phyloP scores from a whole-genome alignment of 2,113 vertebrate species.

The Chrysochloris asiatica region DNA sequence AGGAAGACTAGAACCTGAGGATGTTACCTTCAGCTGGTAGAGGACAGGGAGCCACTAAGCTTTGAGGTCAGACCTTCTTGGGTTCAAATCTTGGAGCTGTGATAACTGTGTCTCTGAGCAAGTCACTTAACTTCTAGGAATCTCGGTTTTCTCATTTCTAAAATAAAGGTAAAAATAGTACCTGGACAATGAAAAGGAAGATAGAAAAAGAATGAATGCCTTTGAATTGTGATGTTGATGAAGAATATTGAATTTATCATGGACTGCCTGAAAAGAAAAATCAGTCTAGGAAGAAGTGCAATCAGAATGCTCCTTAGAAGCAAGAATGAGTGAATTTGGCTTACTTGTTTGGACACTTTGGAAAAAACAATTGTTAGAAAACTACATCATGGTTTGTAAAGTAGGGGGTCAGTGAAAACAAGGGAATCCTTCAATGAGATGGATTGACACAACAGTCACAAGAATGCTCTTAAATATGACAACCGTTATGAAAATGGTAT shows the following conservation, averaged over 20 bases:
- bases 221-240: not conserved
- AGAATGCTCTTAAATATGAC: not conserved
- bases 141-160: not conserved
- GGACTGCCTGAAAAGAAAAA: too few relatives aligned
- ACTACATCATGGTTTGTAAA: not conserved
- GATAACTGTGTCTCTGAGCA: not conserved
- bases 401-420: not conserved
- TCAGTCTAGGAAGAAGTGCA: too few relatives aligned
- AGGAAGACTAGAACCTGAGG: not conserved
- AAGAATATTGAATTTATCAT: not conserved
- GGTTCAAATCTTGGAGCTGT: not conserved
- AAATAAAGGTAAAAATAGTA: constrained; percentile 11
- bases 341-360: not conserved
- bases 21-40: not conserved
- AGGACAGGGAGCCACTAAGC: not conserved
- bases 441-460: not conserved
- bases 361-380: not conserved
- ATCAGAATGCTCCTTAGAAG: not conserved
- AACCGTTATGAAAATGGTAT: not conserved
- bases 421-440: not conserved
- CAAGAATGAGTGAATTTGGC: not conserved
- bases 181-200: not conserved
- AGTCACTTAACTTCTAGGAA: too few relatives aligned
- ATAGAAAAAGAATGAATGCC: not conserved
- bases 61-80: not conserved